Base-by-base conservation (phyloP, 2,797 vertebrate species). In the Acanthiza pusilla region DNA sequence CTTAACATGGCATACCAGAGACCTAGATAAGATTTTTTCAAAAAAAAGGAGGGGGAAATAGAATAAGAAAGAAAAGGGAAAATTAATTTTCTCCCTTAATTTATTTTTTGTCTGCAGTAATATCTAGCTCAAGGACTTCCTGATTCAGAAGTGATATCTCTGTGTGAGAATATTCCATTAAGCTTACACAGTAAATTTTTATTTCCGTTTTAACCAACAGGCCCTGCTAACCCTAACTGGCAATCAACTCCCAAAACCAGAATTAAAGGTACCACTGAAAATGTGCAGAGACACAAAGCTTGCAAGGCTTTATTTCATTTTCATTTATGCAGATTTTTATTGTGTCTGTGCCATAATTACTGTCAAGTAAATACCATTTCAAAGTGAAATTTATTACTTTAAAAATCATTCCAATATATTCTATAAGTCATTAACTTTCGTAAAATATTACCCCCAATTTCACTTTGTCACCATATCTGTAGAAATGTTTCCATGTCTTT, bases 11-110 rank as follows among this genome's bases (percentile, higher is more conserved):
- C 43, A 34, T 18, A 50, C 17, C 20, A 85, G 51, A 82, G 10
- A 85, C 22, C 27, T 47, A 57, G 55, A 16, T 47, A 66, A 54
- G 13, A 77, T 20, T 9, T 48, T 38, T 38, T 38, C 9, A 38
- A 38, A 38, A 3, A 3, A 23, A 73, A 70, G 7, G n/a, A 16
- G 29, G 3, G 2, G 0, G 1, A 2, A 25, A 23, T 29, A 43
- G 10, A 27, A 17, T 12, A 12, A 18, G 42, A 32, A 47, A 20
- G 10, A 32, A 53, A 53, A 76, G 4, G 16, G 7, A 62, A 50
- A 74, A 42, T 67, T 47, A 6, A 13, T 57, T 40, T 53, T 65
- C 19, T 30, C 15, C 6, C 14, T 47, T 4, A n/a, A 20, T 83
- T 85, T 77, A 4, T 48, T 48, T 60, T 74, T 40, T 53, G 14